Percentiles rank a stretch among this genome's conserved stretches.
Evolutionary conservation across 1,140 invertebrate genomes (phyloP).

Genomic region (Magallana ariakensis): DNA sequence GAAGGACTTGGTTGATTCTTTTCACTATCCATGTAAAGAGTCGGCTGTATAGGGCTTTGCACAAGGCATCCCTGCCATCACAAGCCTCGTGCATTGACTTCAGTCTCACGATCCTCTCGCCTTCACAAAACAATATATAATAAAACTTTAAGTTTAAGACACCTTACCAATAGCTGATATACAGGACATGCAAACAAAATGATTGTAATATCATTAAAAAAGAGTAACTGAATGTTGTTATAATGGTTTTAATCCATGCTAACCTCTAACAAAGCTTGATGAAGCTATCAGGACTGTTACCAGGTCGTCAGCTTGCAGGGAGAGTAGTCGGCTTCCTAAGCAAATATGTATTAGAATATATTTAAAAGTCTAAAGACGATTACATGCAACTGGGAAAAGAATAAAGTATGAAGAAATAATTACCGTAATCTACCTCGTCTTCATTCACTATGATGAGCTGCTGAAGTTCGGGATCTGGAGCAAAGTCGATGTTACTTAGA

Average conservation of each 20-base stretch:
- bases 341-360: no score
- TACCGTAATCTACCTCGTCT: conserved; percentile 76
- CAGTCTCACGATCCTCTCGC: conserved; percentile 72
- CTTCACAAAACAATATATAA: conserved; percentile 51
- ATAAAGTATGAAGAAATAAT: conserved; percentile 11
- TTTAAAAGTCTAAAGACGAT: not conserved
- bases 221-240: no score
- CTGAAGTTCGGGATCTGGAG: conserved; percentile 79
- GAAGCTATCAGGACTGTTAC: conserved; percentile 63
- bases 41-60: conserved; percentile 76
- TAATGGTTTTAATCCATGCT: not conserved
- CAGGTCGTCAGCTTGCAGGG: conserved; percentile 65
- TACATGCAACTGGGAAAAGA: not conserved
- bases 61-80: conserved; percentile 77
- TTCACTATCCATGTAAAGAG: conserved; percentile 78
- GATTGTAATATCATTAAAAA: no score
- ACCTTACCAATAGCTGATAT: no score
- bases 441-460: conserved; percentile 70
- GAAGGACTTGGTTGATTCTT: conserved; percentile 72
- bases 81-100: conserved; percentile 74
- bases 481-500: conserved; percentile 76
- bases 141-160: no score
- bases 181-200: no score
- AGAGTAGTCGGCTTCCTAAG: conserved; percentile 54
- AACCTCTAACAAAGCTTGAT: conserved; percentile 68